These are phyloP conservation scores for Bergia sp. DNA, from an alignment of 92 coral and sea anemone species.

Conservation along the genomic window DNA sequence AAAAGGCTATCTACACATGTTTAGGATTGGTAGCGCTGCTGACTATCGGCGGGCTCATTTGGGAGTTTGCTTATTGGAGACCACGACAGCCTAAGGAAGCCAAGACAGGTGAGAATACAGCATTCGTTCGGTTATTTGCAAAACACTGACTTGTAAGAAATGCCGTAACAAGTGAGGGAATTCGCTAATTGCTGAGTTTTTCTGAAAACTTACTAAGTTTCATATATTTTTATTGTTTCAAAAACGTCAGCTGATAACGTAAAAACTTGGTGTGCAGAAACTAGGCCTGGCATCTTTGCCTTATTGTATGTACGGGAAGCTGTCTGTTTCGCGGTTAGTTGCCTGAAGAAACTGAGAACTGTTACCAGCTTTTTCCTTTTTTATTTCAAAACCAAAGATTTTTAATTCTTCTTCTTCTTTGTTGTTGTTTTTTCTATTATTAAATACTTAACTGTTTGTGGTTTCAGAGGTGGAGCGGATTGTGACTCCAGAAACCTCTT, in stretches of 20 bases:
- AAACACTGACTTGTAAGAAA: not conserved
- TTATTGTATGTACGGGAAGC: too few relatives aligned
- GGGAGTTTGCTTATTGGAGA: constrained; percentile 99
- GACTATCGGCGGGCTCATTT: constrained; percentile 93
- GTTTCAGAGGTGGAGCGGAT: constrained; percentile 91
- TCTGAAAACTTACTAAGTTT: too few relatives aligned
- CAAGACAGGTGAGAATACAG: constrained; percentile 70
- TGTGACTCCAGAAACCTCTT: constrained; percentile 95
- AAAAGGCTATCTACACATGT: constrained; percentile 86
- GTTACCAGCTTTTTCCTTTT: too few relatives aligned
- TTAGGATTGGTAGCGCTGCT: constrained; percentile 90
- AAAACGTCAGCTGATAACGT: too few relatives aligned
- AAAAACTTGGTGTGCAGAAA: too few relatives aligned
- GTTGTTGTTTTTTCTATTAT: not conserved
- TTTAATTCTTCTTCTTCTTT: not conserved
- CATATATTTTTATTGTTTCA: too few relatives aligned
- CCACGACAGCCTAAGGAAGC: constrained; percentile 96
- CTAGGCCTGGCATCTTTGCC: too few relatives aligned
- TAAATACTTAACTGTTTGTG: not conserved
- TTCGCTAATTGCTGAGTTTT: too few relatives aligned
- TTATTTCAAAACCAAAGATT: too few relatives aligned
- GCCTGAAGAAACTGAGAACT: too few relatives aligned
- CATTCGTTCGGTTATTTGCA: not conserved
- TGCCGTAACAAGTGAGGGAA: too few relatives aligned
- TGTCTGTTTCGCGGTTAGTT: too few relatives aligned